phyloP scores from a whole-genome alignment of 2,113 vertebrate species.

The Heptranchias perlo region DNA sequence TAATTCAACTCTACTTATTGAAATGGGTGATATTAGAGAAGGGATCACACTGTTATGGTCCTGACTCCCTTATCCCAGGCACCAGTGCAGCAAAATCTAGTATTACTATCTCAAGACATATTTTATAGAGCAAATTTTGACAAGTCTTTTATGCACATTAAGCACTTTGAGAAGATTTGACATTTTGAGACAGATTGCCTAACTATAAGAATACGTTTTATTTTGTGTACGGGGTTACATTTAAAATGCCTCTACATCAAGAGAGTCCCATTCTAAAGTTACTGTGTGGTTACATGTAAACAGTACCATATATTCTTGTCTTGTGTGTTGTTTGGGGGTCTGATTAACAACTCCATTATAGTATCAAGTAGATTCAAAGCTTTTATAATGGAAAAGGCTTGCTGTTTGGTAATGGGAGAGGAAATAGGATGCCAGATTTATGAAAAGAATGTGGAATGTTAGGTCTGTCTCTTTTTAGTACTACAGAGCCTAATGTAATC shows the following conservation, averaged over 20 bases:
- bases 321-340: background rate
- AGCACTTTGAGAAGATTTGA: background rate
- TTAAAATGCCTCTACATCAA: background rate
- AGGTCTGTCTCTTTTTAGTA: background rate
- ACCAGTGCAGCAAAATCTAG: background rate
- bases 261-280: background rate
- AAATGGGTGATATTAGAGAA: background rate
- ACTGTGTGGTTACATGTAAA: background rate
- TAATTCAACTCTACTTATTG: background rate
- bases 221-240: background rate
- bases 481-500: background rate
- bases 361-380: background rate
- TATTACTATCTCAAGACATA: background rate
- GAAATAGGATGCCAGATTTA: background rate
- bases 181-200: background rate
- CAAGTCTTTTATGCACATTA: background rate
- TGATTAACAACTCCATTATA: background rate
- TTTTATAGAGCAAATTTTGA: background rate
- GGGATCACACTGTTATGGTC: background rate
- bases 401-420: background rate
- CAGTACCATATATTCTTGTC: background rate
- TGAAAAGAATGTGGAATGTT: slow-evolving; percentile 1
- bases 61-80: background rate
- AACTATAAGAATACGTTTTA: background rate
- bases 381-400: slow-evolving; percentile 2